Conservation (phyloP, 2,888 invertebrate genomes). For the Latheticus oryzae region DNA sequence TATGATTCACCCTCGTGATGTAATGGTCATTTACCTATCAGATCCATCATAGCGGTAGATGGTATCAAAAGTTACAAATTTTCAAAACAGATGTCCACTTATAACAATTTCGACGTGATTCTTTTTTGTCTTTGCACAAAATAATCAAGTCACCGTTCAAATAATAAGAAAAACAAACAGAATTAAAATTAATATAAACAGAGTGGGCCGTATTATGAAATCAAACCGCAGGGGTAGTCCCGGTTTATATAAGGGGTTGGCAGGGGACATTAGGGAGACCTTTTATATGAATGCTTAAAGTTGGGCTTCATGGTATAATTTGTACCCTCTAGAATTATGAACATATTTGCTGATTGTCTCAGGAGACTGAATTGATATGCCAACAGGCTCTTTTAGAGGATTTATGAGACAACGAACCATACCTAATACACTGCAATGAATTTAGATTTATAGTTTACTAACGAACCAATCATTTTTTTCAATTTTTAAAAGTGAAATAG, state of each 20-base stretch:
- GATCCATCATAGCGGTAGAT: slow-evolving; percentile 1
- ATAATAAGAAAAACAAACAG: slow-evolving; percentile 60
- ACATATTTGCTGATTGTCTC: slow-evolving; percentile 59
- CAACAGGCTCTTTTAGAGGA: slow-evolving; percentile 31
- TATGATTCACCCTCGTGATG: slow-evolving; percentile 59
- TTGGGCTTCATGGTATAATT: slow-evolving; percentile 60
- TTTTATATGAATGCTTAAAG: slow-evolving; percentile 38
- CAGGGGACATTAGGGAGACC: slow-evolving; percentile 42
- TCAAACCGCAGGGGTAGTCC: slow-evolving; percentile 60
- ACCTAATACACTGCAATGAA: too few relatives aligned
- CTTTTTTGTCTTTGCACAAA: slow-evolving; percentile 21
- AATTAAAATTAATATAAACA: slow-evolving; percentile 63
- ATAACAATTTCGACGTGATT: slow-evolving; percentile 3
- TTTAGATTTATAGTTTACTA: too few relatives aligned
- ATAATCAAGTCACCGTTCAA: slow-evolving; percentile 43
- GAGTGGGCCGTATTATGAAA: slow-evolving; percentile 57
- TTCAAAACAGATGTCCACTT: slow-evolving; percentile 2
- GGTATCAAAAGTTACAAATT: slow-evolving; percentile 10
- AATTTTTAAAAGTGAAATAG: too few relatives aligned
- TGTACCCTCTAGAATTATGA: slow-evolving; percentile 57
- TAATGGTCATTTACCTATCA: slow-evolving; percentile 59
- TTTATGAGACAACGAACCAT: slow-evolving; percentile 28
- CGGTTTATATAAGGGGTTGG: slow-evolving; percentile 57
- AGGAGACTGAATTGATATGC: slow-evolving; percentile 48
- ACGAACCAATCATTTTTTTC: too few relatives aligned